Conservation (phyloP, 2,113 vertebrate genomes). For the Labrus mixtus region DNA sequence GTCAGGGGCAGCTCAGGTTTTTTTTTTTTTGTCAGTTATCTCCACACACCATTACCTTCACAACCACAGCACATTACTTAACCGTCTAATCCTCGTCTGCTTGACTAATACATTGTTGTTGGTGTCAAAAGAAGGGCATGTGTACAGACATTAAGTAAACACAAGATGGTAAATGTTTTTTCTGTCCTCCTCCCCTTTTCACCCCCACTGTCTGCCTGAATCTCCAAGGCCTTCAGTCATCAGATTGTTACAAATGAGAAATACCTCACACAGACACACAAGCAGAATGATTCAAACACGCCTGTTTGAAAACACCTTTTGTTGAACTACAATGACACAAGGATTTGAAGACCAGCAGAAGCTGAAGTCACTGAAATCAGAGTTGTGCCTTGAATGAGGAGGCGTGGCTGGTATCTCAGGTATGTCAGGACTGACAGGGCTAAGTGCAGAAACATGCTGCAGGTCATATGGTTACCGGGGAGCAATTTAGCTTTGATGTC, state of each 20-base stretch:
- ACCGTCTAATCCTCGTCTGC: conserved; percentile 43
- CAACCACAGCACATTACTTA: conserved; percentile 41
- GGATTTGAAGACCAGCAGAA: conserved; percentile 13
- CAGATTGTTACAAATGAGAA: conserved; percentile 50
- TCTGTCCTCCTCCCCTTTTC: conserved; percentile 17
- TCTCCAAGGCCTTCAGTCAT: conserved; percentile 52
- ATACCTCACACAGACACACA: conserved; percentile 40
- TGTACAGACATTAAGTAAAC: conserved; percentile 31
- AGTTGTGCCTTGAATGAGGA: conserved; percentile 15
- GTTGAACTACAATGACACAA: conserved; percentile 11
- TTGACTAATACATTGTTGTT: conserved; percentile 37
- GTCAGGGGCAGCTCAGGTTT: conserved; percentile 5
- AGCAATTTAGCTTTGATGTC: not conserved
- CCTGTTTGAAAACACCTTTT: not conserved
- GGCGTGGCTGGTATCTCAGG: conserved; percentile 32
- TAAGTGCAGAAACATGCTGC: conserved; percentile 23
- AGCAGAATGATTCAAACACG: conserved; percentile 11
- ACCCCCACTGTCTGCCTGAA: conserved; percentile 21
- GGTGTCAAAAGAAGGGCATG: conserved; percentile 37
- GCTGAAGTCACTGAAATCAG: conserved; percentile 1
- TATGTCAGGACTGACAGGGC: conserved; percentile 18
- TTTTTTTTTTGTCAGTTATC: conserved; percentile 1
- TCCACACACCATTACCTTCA: conserved; percentile 35
- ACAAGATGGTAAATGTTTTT: conserved; percentile 27
- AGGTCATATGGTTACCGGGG: conserved; percentile 10